phyloP scores from a whole-genome alignment of 2,797 vertebrate genomes.

The Florisuga fusca region DNA sequence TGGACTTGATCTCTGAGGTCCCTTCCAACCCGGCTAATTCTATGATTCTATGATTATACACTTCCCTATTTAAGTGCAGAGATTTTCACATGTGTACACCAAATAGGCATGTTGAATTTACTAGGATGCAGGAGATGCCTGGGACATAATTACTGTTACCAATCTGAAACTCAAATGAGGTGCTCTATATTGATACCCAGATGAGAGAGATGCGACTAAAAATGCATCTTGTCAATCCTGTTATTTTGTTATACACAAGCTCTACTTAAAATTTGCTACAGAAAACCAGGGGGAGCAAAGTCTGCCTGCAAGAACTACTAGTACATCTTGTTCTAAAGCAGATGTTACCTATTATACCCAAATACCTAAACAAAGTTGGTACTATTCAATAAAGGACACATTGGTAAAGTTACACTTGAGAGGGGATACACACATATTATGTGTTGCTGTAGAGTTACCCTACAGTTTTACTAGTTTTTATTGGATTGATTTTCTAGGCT shows the following conservation, averaged over 20 bases:
- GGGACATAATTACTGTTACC: not conserved
- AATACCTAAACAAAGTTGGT: not conserved
- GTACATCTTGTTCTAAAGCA: slow-evolving; percentile 33
- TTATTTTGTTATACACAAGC: not conserved
- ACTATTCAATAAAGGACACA: not conserved
- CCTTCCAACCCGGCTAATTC: too few relatives aligned
- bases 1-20: too few relatives aligned
- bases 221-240: not conserved
- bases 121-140: not conserved
- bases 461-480: not conserved
- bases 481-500: not conserved
- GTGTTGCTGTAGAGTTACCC: not conserved
- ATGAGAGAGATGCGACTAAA: not conserved
- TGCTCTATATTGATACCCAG: not conserved
- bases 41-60: too few relatives aligned
- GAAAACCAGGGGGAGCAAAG: not conserved
- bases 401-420: not conserved
- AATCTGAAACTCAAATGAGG: not conserved
- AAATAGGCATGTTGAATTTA: not conserved
- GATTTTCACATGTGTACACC: not conserved
- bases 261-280: not conserved
- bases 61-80: not conserved
- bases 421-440: not conserved
- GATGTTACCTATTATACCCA: slow-evolving; percentile 21
- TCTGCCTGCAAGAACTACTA: not conserved